Base-by-base conservation (phyloP, 2,113 vertebrate genomes). In the Erpornis zantholeuca region DNA sequence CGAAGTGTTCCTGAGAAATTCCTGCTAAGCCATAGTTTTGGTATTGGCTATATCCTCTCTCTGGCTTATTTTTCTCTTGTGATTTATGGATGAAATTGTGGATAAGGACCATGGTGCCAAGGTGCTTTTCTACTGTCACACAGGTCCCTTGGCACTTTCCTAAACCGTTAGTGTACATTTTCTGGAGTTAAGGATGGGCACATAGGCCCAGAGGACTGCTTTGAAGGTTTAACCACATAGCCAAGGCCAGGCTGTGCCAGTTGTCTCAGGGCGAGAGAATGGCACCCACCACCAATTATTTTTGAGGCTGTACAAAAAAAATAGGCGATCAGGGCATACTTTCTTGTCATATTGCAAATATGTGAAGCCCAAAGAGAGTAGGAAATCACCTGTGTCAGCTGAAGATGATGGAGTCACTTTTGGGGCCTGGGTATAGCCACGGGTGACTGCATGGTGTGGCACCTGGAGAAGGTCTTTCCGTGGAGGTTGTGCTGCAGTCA, bases 381-480 rank as follows among this genome's bases (percentile, higher is more conserved):
- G 65, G 47, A 92, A 63, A 28, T 84, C 18, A 33, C 6, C 25
- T 66, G 22, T 45, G 10, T 38, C 42, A 54, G 42, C 13, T 82
- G 66, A 72, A 84, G 64, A 18, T 52, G 36, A 2, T 47, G 50
- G 64, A 53, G 16, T 54, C 52, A 16, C 56, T 33, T 12, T 5
- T 53, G 28, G 24, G 70, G 24, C 18, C 38, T 0, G 0, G 27
- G 22, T 25, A 7, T 4, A 59, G 4, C 18, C 0, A 1, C 1
- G 4, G 22, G 20, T 38, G n/a, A 23, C 22, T 50, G 22, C 7
- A 4, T 15, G 23, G 12, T 27, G 15, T 22, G 35, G 33, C 28
- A 52, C 11, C 28, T 53, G 68, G 13, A 49, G 19, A 28, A 18
- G 8, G 7, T 0, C 6, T 38, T 87, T 52, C 54, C 49, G 42